These are phyloP conservation scores for Dipodomys ordii DNA, from an alignment of 2,113 vertebrate genomes.

Conservation along the genomic window DNA sequence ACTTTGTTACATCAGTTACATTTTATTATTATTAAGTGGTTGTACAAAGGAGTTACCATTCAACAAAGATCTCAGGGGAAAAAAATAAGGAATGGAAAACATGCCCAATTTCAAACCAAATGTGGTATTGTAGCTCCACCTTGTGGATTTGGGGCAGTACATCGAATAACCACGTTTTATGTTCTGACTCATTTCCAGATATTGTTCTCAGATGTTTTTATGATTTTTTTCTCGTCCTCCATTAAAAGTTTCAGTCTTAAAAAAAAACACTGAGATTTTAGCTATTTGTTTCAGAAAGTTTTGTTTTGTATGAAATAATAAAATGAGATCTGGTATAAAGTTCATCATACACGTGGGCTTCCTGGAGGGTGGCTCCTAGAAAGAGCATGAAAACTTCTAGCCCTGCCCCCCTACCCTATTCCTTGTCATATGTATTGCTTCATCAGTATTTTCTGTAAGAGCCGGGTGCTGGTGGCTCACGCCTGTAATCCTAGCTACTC, in stretches of 20 bases:
- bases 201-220: neutral
- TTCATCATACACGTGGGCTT: neutral
- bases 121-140: constrained; percentile 45
- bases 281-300: neutral
- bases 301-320: neutral
- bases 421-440: neutral
- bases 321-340: neutral
- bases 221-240: constrained; percentile 1
- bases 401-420: neutral
- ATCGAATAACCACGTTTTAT: neutral
- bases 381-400: neutral
- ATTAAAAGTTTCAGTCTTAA: constrained; percentile 5
- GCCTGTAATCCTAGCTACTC: no score
- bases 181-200: neutral
- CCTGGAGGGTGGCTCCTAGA: neutral
- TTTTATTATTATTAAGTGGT: no score
- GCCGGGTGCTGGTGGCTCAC: no score
- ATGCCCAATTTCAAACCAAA: neutral
- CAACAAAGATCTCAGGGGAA: neutral
- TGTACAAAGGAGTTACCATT: no score
- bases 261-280: constrained; percentile 14
- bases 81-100: neutral
- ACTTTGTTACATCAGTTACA: no score
- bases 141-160: neutral
- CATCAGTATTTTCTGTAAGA: neutral